phyloP scores from a whole-genome alignment of 1,140 invertebrate species.

The Gyrodactylus salaris region DNA sequence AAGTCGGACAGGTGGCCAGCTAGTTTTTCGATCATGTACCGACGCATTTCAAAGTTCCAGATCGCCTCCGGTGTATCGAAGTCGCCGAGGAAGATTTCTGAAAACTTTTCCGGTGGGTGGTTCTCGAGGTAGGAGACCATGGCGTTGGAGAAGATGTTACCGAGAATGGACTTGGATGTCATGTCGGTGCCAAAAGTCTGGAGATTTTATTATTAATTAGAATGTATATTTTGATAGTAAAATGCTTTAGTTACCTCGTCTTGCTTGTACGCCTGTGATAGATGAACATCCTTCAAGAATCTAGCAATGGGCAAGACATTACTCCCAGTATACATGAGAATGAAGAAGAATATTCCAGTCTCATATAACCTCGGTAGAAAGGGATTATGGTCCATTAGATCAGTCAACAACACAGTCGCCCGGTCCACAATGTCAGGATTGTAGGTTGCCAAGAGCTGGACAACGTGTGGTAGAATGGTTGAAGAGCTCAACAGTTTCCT shows the following conservation, averaged over 20 bases:
- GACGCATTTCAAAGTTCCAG: constrained; percentile 31
- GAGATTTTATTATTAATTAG: too few relatives aligned
- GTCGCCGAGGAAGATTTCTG: constrained; percentile 88
- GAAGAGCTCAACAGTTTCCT: constrained; percentile 57
- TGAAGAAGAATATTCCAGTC: constrained; percentile 87
- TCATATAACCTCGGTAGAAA: constrained; percentile 63
- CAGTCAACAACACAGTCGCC: constrained; percentile 43
- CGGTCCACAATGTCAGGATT: constrained; percentile 77
- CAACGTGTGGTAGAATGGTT: constrained; percentile 58
- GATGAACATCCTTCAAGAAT: constrained; percentile 67
- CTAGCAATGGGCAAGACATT: constrained; percentile 74
- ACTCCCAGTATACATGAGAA: constrained; percentile 92
- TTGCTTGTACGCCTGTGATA: constrained; percentile 57
- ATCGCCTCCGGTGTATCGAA: constrained; percentile 94
- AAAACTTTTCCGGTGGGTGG: constrained; percentile 85
- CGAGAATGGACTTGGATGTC: constrained; percentile 29
- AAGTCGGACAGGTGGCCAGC: constrained; percentile 84
- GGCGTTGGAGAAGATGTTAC: constrained; percentile 72
- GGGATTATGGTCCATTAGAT: constrained; percentile 77
- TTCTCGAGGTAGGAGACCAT: constrained; percentile 97
- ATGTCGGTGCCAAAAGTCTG: constrained; percentile 12
- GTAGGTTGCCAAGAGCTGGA: constrained; percentile 51
- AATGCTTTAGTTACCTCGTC: constrained; percentile 37
- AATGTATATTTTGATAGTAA: not conserved
- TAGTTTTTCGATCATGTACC: constrained; percentile 74